Evolutionary conservation across 2,797 vertebrate species (phyloP).

Genomic region (Dallia pectoralis): DNA sequence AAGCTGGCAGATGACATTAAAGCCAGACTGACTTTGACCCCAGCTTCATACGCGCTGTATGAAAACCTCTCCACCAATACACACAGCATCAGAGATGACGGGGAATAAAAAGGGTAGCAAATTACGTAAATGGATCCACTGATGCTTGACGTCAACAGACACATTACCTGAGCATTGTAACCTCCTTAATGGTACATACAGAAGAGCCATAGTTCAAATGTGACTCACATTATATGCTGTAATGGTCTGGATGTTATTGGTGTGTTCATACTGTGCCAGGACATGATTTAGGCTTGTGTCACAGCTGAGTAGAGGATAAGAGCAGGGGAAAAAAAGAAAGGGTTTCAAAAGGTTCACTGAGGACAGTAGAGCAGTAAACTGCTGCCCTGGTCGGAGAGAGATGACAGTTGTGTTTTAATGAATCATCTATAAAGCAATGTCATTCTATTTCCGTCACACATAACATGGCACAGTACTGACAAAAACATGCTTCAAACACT

Average conservation of each 20-base stretch:
- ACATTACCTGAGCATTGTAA: not conserved
- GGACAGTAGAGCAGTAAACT: constrained; percentile 19
- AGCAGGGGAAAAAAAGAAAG: constrained; percentile 18
- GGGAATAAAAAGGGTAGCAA: not conserved
- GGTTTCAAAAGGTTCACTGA: constrained; percentile 22
- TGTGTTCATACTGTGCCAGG: not conserved
- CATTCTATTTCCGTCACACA: constrained; percentile 9
- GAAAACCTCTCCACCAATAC: not conserved
- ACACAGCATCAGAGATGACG: not conserved
- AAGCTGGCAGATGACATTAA: not conserved
- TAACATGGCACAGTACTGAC: not conserved
- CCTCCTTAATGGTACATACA: not conserved
- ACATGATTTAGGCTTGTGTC: constrained; percentile 5
- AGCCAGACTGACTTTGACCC: not conserved
- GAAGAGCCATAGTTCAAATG: not conserved
- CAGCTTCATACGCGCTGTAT: not conserved
- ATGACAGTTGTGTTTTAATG: constrained; percentile 17
- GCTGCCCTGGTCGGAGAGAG: not conserved
- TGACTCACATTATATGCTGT: constrained; percentile 6
- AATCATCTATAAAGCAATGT: constrained; percentile 16
- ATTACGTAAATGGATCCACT: not conserved
- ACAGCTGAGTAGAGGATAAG: constrained; percentile 20
- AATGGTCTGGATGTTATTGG: constrained; percentile 5
- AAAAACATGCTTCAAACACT: constrained; percentile 3
- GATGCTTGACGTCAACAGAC: not conserved